A percentile compares a stretch with the other conserved stretches of the same genome.
phyloP scores from a whole-genome alignment of 2,888 invertebrate species.

The Diachrysia chrysitis region DNA sequence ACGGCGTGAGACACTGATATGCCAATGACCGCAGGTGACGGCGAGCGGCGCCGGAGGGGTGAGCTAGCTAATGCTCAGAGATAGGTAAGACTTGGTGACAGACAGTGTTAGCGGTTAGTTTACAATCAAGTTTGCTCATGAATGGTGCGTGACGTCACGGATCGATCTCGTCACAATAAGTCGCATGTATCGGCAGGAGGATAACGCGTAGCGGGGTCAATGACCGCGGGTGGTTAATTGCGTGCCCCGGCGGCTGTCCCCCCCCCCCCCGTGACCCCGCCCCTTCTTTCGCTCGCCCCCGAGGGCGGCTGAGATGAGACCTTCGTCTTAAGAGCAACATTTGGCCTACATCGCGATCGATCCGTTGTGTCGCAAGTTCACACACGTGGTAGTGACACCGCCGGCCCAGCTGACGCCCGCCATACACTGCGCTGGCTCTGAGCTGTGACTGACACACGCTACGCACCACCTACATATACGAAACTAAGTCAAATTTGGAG shows the following conservation, averaged over 20 bases:
- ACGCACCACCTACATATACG: neutral
- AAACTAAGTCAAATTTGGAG: neutral
- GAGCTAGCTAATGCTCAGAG: neutral
- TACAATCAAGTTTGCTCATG: constrained; percentile 41
- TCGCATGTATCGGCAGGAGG: constrained; percentile 62
- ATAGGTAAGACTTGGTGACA: neutral
- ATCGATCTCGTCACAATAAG: constrained; percentile 64
- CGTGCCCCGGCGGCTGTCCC: constrained; percentile 51
- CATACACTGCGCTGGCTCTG: neutral
- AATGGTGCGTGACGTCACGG: constrained; percentile 61
- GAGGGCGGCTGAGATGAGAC: constrained; percentile 62
- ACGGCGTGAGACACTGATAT: neutral
- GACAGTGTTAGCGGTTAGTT: constrained; percentile 5
- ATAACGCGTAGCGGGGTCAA: constrained; percentile 72
- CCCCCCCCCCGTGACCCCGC: constrained; percentile 24
- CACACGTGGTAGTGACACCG: constrained; percentile 48
- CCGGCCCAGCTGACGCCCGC: constrained; percentile 10
- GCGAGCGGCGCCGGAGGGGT: neutral
- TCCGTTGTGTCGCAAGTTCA: constrained; percentile 79
- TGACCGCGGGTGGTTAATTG: constrained; percentile 85
- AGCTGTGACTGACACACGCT: neutral
- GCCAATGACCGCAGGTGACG: neutral
- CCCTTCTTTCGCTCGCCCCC: constrained; percentile 16
- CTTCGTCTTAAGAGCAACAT: constrained; percentile 67
- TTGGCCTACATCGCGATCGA: constrained; percentile 77